Evolutionary conservation across 1,140 invertebrate genomes (phyloP), one percentile per base, ranked within the genome.

Genomic region (Nasonia longicornis): DNA sequence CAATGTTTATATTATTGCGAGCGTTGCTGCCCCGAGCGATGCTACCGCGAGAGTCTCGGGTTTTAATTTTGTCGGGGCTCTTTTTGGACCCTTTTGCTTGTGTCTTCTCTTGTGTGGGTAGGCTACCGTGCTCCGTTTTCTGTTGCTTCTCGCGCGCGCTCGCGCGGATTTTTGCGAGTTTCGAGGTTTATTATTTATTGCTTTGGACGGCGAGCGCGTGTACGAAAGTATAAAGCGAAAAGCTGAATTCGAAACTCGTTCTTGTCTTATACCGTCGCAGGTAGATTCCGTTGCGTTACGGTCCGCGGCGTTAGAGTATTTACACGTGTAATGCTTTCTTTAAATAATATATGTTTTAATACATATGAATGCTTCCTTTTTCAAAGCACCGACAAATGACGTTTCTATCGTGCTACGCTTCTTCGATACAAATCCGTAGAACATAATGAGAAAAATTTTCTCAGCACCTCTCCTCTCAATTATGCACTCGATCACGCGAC

Each of bases 1-100:
- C 87, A 86, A 87, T 87, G 86, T 89, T 89, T 87, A 85, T 89
- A 88, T 88, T 88, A 88, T 88, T 87, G 86, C 79, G 79, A 83
- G 84, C 79, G 80, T 82, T 78, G 83, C 77, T 83, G 83, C 84
- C 81, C 74, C 80, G 74, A 45, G 48, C 70, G 20, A 67, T 69
- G 82, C 81, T 82, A 81, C 76, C 79, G 77, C 48, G 52, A 16
- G 14, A n/a, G 14, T n/a, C 20, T n/a, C 16, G 20, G 52, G 16
- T 58, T 58, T 12, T 42, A n/a, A 20, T 42, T 42, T 48, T 38
- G 35, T 26, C 71, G 20, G 11, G 8, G 31, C 16, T 38, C 20
- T 20, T 26, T 22, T 74, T n/a, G 22, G 29, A 16, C 72, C 8
- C 12, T 38, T 52, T 11, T 48, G n/a, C 71, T 74, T 29, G 31